phyloP scores from a whole-genome alignment of 2,888 invertebrate genomes.

The Polydrusus tereticollis region DNA sequence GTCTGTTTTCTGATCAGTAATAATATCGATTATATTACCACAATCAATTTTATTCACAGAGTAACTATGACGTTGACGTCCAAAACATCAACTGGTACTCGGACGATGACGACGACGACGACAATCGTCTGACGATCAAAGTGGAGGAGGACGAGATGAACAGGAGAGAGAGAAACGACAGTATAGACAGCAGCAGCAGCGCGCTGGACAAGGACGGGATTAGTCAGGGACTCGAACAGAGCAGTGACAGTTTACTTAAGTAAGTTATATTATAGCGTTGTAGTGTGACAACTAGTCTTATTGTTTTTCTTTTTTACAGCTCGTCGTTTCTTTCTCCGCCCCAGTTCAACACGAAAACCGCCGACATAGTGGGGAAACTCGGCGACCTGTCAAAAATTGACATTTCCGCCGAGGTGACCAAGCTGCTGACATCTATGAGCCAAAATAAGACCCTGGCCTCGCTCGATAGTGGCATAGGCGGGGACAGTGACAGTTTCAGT shows the following conservation, averaged over 20 bases:
- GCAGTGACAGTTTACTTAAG: conserved; percentile 12
- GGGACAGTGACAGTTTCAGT: neutral
- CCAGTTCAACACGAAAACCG: conserved; percentile 64
- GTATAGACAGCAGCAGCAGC: conserved; percentile 7
- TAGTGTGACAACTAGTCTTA: too few relatives aligned
- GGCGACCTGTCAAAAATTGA: conserved; percentile 81
- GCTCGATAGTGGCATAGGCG: neutral
- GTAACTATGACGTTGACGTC: conserved; percentile 55
- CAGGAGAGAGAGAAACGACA: conserved; percentile 40
- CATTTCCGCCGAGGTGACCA: conserved; percentile 80
- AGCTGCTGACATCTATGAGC: conserved; percentile 74
- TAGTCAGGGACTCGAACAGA: conserved; percentile 9
- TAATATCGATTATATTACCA: too few relatives aligned
- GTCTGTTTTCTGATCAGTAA: too few relatives aligned
- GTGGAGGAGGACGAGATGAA: conserved; percentile 62
- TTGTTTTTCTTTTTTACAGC: conserved; percentile 13
- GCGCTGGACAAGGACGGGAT: neutral
- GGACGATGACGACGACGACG: conserved; percentile 82
- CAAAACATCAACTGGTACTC: conserved; percentile 79
- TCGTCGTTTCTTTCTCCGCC: conserved; percentile 57
- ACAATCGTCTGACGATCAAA: conserved; percentile 63
- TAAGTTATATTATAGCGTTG: conserved; percentile 18
- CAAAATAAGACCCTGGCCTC: conserved; percentile 44
- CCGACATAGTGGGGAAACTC: conserved; percentile 74
- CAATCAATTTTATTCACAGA: too few relatives aligned